A percentile compares a stretch with the other conserved stretches of the same genome.
These are phyloP conservation scores for Anthonomus grandis DNA, from an alignment of 1,140 invertebrate species.

Conservation along the genomic window DNA sequence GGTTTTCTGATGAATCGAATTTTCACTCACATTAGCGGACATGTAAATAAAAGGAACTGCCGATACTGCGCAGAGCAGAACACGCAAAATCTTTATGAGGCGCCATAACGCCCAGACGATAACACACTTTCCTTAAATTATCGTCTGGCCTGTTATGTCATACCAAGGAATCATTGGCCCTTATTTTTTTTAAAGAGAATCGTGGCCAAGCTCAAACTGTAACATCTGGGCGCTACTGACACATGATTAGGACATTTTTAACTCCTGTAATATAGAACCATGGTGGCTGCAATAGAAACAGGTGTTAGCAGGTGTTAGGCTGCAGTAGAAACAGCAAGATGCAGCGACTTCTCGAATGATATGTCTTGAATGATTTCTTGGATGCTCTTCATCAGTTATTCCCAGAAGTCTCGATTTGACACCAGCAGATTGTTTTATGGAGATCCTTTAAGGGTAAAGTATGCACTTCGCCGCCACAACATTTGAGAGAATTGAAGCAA, in stretches of 20 bases:
- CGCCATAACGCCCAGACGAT: neutral
- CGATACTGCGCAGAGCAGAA: constrained; percentile 22
- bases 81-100: constrained; percentile 3
- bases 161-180: neutral
- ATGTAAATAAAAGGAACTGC: constrained; percentile 24
- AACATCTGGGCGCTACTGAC: constrained; percentile 19
- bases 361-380: constrained; percentile 3
- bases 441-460: constrained; percentile 1
- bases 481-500: too few species aligned
- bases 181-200: constrained; percentile 17
- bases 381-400: too few species aligned
- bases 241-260: constrained; percentile 20
- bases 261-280: neutral
- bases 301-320: too few species aligned
- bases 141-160: constrained; percentile 14
- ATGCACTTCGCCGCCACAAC: neutral
- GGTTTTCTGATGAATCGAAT: constrained; percentile 25
- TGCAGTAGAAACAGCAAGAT: constrained; percentile 7
- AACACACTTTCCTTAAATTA: constrained; percentile 4
- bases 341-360: constrained; percentile 1
- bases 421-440: neutral
- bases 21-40: constrained; percentile 16
- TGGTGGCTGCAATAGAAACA: constrained; percentile 6
- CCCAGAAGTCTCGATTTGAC: neutral
- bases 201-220: constrained; percentile 19